Base-by-base conservation (phyloP, 2,797 vertebrate genomes). In the Gymnopithys bicolor region DNA sequence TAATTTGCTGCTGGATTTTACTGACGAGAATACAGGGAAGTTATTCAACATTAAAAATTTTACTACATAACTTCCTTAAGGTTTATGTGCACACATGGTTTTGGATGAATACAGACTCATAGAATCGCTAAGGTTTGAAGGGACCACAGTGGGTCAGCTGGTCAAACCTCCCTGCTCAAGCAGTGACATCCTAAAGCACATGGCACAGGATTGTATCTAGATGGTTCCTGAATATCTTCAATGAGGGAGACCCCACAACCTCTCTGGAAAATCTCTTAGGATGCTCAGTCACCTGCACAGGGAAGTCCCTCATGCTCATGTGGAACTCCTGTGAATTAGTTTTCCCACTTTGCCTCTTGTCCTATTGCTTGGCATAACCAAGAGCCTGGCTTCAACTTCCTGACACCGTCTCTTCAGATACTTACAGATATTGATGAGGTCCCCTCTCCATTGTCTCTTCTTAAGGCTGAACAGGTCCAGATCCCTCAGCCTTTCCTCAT, bases 361-460 rank as follows among this genome's bases (percentile, higher is more conserved):
- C 35, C 30, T 32, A 1, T 6, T 27, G 35, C 35, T 45, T 6
- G 4, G 10, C 22, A 49, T 22, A 5, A 23, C 22, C 0, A 3
- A 43, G 25, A 49, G 13, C 22, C 41, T 45, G 35, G 19, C 30
- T 23, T 35, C 27, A 43, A 41, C 32, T 15, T 12, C 43, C 39
- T 30, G 30, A 14, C 13, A 48, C 46, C 13, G 4, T 62, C 14
- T 14, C 32, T 41, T 62, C 23, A 23, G 7, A 15, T 35, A 27
- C n/a, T 70, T 15, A 27, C 8, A 35, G 58, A 9, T 23, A 16
- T 4, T 70, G 21, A 23, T 2, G 1, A 39, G 2, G 3, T 30
- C 23, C 13, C 9, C 27, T 60, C 39, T 21, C 19, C 6, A 13
- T 6, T 10, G 1, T 52, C 4, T 53, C n/a, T 68, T 17, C 39